phyloP scores from a whole-genome alignment of 2,797 vertebrate genomes.

The Otolemur crassicaudatus region DNA sequence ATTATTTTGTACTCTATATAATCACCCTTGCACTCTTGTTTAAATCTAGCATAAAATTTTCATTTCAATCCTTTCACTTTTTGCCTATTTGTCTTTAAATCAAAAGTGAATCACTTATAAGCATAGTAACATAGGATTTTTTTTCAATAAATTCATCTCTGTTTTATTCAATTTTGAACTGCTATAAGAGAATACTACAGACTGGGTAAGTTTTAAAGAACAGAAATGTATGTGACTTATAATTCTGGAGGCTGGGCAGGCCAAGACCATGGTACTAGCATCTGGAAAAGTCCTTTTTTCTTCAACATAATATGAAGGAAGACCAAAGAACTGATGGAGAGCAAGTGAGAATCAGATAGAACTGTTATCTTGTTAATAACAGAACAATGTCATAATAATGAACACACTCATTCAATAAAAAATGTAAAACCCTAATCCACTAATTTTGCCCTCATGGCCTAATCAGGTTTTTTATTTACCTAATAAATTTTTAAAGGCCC shows the following conservation, averaged over 20 bases:
- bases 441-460: no score
- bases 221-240: not conserved
- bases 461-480: no score
- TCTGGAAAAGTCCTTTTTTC: not conserved
- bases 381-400: not conserved
- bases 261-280: not conserved
- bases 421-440: not conserved
- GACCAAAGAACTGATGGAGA: not conserved
- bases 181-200: not conserved
- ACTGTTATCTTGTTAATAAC: not conserved
- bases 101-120: no score
- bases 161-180: not conserved
- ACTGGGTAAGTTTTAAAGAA: not conserved
- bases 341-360: no score
- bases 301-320: not conserved
- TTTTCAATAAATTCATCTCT: not conserved
- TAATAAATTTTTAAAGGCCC: no score
- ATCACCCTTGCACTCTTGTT: not conserved
- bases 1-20: not conserved
- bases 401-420: not conserved
- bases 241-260: not conserved
- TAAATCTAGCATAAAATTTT: no score
- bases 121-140: no score
- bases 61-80: not conserved
- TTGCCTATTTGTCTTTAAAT: no score